Evolutionary conservation across 2,888 invertebrate genomes (phyloP).

Genomic region (Clunio marinus): DNA sequence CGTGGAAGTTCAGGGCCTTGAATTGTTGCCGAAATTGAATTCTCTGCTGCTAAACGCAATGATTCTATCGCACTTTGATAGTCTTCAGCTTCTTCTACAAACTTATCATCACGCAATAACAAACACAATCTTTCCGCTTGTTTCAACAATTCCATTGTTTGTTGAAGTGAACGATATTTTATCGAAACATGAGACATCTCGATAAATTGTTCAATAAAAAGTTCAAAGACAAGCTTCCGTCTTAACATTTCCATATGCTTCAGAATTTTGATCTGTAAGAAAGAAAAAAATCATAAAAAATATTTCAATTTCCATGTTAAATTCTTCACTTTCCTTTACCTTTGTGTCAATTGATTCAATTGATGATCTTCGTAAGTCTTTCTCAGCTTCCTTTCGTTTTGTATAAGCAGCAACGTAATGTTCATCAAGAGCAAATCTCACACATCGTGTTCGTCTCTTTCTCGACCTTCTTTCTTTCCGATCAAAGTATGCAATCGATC

Average conservation of each 20-base stretch:
- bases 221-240: conserved; percentile 61
- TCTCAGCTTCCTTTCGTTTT: conserved; percentile 46
- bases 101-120: conserved; percentile 57
- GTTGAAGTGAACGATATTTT: conserved; percentile 58
- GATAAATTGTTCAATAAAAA: conserved; percentile 68
- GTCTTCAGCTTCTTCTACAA: conserved; percentile 55
- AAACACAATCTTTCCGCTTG: conserved; percentile 66
- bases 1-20: conserved; percentile 44
- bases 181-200: conserved; percentile 64
- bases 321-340: conserved; percentile 50
- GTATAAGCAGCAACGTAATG: conserved; percentile 41
- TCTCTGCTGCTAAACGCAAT: conserved; percentile 53
- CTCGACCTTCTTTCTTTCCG: conserved; percentile 42
- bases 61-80: conserved; percentile 56
- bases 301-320: background rate
- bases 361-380: conserved; percentile 48
- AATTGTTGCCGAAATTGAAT: conserved; percentile 27
- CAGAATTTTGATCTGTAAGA: conserved; percentile 28
- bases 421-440: conserved; percentile 20
- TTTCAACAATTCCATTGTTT: conserved; percentile 64
- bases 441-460: conserved; percentile 40
- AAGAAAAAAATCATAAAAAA: background rate
- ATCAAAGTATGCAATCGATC: conserved; percentile 41
- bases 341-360: conserved; percentile 56
- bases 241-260: conserved; percentile 56